phyloP scores from a whole-genome alignment of 53 echinoderm and acorn worm genomes.

The Crossaster papposus region DNA sequence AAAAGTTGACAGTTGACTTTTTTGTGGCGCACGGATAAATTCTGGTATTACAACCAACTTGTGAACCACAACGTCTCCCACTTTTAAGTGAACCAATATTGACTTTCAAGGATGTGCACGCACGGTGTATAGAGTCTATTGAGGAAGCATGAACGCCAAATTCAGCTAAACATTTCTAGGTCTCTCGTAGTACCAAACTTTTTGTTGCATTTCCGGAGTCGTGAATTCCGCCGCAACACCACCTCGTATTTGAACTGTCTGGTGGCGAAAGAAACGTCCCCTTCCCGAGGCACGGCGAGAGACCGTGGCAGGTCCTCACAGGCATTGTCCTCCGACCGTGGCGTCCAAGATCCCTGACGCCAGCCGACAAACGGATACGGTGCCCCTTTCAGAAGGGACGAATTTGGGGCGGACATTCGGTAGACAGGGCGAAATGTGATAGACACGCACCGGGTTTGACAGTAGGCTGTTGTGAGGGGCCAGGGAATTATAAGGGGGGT shows the following conservation, averaged over 20 bases:
- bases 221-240: background rate
- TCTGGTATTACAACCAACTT: background rate
- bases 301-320: background rate
- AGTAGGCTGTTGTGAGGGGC: background rate
- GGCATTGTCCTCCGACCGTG: slow-evolving; percentile 6
- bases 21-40: background rate
- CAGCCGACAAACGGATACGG: slow-evolving; percentile 32
- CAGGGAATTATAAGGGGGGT: too few species aligned
- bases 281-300: background rate
- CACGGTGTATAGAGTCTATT: background rate
- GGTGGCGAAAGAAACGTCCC: slow-evolving; percentile 9
- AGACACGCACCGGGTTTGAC: background rate
- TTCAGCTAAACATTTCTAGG: background rate
- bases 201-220: background rate
- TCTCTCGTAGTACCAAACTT: background rate
- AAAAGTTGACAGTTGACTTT: background rate
- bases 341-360: slow-evolving; percentile 27
- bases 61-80: background rate
- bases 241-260: slow-evolving; percentile 38
- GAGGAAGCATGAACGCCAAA: slow-evolving; percentile 33
- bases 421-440: background rate
- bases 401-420: background rate
- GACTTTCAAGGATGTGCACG: background rate
- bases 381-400: too few species aligned
- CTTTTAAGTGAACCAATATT: slow-evolving; percentile 19